Percentiles rank a stretch among this genome's conserved stretches.
phyloP scores from a whole-genome alignment of 2,113 vertebrate genomes.

The Suricata suricatta region DNA sequence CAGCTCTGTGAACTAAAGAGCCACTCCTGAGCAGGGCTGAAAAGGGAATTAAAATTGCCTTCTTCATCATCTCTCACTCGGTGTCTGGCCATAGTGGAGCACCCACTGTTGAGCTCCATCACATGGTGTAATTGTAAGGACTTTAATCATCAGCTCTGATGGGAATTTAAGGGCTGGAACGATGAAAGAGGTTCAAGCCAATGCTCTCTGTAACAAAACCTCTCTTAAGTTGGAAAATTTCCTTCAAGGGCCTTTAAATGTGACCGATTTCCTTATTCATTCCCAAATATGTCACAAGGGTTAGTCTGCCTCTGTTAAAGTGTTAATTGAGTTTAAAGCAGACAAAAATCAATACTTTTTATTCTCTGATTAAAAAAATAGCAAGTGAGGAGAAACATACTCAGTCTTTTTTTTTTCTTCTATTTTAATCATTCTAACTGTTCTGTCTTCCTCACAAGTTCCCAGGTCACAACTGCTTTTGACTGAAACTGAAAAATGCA shows the following conservation, averaged over 20 bases:
- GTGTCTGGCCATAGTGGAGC: conserved; percentile 68
- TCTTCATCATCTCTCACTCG: conserved; percentile 73
- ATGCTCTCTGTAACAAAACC: conserved; percentile 37
- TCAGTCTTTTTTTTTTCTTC: neutral
- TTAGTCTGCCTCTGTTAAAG: neutral
- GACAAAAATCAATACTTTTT: neutral
- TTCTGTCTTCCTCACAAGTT: neutral
- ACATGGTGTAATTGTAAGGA: conserved; percentile 80
- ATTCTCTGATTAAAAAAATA: neutral
- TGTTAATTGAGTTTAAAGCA: conserved; percentile 43
- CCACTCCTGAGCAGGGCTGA: conserved; percentile 70
- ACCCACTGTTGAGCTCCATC: neutral
- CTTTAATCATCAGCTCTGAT: conserved; percentile 74
- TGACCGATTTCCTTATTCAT: neutral
- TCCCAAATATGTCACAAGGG: neutral
- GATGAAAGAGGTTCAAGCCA: conserved; percentile 59
- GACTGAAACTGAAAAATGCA: neutral
- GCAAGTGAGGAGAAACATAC: neutral
- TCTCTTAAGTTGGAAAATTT: conserved; percentile 28
- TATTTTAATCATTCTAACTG: neutral
- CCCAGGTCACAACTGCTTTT: neutral
- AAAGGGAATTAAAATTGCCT: conserved; percentile 79
- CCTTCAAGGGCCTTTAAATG: conserved; percentile 17
- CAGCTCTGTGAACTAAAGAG: conserved; percentile 74
- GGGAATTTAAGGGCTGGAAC: conserved; percentile 65